These are phyloP conservation scores for Drosophila kanapiae DNA, from an alignment of 1,140 invertebrate genomes.

Conservation along the genomic window DNA sequence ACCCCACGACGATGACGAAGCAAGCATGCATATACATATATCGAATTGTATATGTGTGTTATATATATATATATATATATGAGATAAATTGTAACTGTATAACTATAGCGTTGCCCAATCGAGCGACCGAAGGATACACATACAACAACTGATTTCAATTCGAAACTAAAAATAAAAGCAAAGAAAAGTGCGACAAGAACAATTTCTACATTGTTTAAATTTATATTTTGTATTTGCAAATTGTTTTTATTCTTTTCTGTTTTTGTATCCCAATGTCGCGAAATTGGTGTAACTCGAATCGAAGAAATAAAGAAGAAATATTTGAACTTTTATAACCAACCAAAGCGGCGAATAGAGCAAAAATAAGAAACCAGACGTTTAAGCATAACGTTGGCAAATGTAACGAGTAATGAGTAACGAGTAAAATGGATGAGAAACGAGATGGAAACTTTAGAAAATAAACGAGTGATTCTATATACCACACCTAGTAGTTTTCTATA, in stretches of 20 bases:
- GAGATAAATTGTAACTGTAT: slow-evolving; percentile 55
- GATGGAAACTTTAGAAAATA: slow-evolving; percentile 63
- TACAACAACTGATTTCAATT: slow-evolving; percentile 47
- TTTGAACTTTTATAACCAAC: slow-evolving; percentile 77
- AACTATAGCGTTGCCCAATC: slow-evolving; percentile 60
- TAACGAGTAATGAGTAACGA: slow-evolving; percentile 16
- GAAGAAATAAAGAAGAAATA: slow-evolving; percentile 23
- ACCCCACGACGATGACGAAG: slow-evolving; percentile 17
- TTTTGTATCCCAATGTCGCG: slow-evolving; percentile 20
- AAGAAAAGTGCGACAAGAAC: slow-evolving; percentile 19
- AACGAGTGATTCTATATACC: slow-evolving; percentile 78
- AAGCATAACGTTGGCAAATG: slow-evolving; percentile 22
- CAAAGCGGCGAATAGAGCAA: slow-evolving; percentile 45
- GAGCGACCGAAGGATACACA: slow-evolving; percentile 42
- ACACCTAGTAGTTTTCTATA: slow-evolving; percentile 10
- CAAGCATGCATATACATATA: slow-evolving; percentile 38
- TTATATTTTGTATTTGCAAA: slow-evolving; percentile 42
- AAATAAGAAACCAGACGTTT: slow-evolving; percentile 5
- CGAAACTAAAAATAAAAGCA: slow-evolving; percentile 51
- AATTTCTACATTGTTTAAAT: slow-evolving; percentile 35
- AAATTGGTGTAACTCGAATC: slow-evolving; percentile 26
- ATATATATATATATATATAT: slow-evolving; percentile 36
- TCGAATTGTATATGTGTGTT: slow-evolving; percentile 37
- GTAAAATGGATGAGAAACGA: slow-evolving; percentile 32
- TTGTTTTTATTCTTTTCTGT: background rate